Base-by-base conservation (phyloP, 2,888 invertebrate species). In the Drosophila bunnanda region DNA sequence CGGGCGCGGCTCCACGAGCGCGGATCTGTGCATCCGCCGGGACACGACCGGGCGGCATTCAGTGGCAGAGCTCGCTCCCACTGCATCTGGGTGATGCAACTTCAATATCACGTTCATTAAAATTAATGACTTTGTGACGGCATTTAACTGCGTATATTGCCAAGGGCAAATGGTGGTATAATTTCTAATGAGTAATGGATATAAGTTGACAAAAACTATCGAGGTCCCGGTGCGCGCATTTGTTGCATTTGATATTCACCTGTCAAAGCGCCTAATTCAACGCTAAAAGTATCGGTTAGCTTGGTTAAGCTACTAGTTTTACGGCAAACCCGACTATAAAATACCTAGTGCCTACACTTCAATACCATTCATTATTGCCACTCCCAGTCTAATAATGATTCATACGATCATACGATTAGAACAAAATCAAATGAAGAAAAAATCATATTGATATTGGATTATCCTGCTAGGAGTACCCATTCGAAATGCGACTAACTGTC, bases 41-140 rank as follows among this genome's bases (percentile, higher is more conserved):
- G 52, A 48, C 36, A n/a, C 15, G 36, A 25, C 36, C 43, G 36
- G 20, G 28, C 30, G 62, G 56, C 34, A 32, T 65, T 30, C 60
- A 41, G 59, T 52, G 57, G 32, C 30, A 50, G 22, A 36, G 17
- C 61, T 56, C 43, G 65, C 77, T 79, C 68, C 86, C 86, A 66
- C 54, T 69, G 69, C 62, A 50, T 17, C 57, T 53, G 20, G 25
- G 15, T 56, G 64, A 69, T 73, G 71, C 71, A 76, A 62, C 71
- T 77, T 68, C 71, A 79, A 77, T 76, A 87, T 82, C 76, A 77
- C 72, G 78, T 82, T 87, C 85, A 83, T 85, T 84, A 83, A 85
- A 85, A 88, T 84, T 88, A 79, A 83, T 82, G 82, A 85, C 76
- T 84, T 82, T 72, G 72, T 38, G 36, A 20, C 54, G 48, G 12